A percentile compares a stretch with the other conserved stretches of the same genome.
These are phyloP conservation scores for Drosophila vallismaia DNA, from an alignment of 2,888 invertebrate species.

Conservation along the genomic window DNA sequence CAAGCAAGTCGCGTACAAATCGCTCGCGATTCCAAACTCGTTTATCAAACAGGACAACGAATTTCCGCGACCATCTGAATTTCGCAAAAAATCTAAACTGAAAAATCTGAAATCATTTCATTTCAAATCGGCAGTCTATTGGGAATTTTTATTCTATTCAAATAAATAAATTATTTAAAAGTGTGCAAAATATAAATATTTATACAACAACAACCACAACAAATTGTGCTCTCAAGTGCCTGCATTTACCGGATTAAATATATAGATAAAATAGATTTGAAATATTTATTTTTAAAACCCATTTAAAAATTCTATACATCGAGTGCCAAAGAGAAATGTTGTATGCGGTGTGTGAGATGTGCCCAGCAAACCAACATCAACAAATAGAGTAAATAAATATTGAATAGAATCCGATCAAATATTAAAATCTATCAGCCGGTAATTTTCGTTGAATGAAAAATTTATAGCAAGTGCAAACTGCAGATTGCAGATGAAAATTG, in stretches of 20 bases:
- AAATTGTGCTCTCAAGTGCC: slow-evolving; percentile 43
- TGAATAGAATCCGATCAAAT: slow-evolving; percentile 21
- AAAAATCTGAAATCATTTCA: slow-evolving; percentile 3
- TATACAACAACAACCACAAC: background rate
- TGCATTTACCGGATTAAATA: slow-evolving; percentile 28
- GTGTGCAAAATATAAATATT: background rate
- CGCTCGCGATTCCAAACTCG: slow-evolving; percentile 2
- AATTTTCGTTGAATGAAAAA: slow-evolving; percentile 25
- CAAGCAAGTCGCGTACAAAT: background rate
- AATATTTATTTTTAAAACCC: slow-evolving; percentile 34
- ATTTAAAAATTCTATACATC: slow-evolving; percentile 23
- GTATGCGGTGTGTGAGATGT: slow-evolving; percentile 7
- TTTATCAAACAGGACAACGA: slow-evolving; percentile 26
- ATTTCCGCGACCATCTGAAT: slow-evolving; percentile 38
- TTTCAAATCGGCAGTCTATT: slow-evolving; percentile 1
- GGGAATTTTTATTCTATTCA: slow-evolving; percentile 4
- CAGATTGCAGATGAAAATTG: slow-evolving; percentile 19
- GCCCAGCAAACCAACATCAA: slow-evolving; percentile 1
- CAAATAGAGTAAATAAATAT: slow-evolving; percentile 12
- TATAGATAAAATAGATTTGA: slow-evolving; percentile 13
- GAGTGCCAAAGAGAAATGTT: slow-evolving; percentile 40
- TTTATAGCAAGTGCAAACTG: slow-evolving; percentile 32
- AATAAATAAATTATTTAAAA: background rate
- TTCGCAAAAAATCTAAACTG: slow-evolving; percentile 13
- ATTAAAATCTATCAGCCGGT: slow-evolving; percentile 25